Conservation (phyloP, 2,797 vertebrate genomes). For the Paguma larvata region DNA sequence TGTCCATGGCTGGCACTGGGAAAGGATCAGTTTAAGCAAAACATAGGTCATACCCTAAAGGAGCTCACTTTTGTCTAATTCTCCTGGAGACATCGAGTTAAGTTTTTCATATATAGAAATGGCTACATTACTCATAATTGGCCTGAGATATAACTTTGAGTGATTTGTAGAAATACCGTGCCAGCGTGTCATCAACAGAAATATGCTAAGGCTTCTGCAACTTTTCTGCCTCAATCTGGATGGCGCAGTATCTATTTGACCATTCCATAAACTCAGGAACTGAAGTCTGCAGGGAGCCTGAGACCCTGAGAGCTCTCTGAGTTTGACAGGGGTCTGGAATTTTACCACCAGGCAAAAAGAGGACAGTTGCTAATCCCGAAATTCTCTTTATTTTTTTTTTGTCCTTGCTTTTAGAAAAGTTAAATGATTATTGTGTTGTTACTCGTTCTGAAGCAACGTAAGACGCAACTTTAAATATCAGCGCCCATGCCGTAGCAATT, state of each 20-base stretch:
- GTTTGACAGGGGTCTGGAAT: neutral
- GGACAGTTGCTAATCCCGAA: neutral
- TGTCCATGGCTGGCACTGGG: neutral
- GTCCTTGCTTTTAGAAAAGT: neutral
- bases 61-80: constrained; percentile 11
- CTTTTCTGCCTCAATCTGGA: constrained; percentile 1
- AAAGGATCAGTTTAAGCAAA: constrained; percentile 39
- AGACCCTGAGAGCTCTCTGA: neutral
- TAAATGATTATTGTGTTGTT: neutral
- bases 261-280: neutral
- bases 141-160: neutral
- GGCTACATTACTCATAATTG: neutral
- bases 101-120: constrained; percentile 20
- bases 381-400: neutral
- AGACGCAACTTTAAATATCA: constrained; percentile 1
- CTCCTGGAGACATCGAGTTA: neutral
- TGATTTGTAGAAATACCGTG: constrained; percentile 36
- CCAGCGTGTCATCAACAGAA: constrained; percentile 3
- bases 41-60: neutral
- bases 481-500: neutral
- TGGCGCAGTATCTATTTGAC: neutral
- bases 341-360: neutral
- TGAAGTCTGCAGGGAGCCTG: neutral
- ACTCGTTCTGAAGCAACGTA: neutral
- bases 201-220: neutral